Evolutionary conservation across 2,888 invertebrate genomes (phyloP).

Genomic region (Tridacna crocea): DNA sequence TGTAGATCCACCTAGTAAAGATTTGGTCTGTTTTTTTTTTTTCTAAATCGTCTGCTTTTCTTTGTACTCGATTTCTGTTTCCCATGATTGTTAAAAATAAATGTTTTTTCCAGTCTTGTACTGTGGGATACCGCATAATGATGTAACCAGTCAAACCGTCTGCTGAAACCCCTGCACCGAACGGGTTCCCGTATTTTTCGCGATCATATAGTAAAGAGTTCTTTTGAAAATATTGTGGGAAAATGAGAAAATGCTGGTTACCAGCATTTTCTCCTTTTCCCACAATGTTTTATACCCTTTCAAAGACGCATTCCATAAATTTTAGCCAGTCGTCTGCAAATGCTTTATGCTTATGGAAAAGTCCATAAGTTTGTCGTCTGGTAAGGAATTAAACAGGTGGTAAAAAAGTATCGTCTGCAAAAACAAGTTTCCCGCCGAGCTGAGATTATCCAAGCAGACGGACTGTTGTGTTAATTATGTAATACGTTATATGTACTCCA

Average conservation of each 20-base stretch:
- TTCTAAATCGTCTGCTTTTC: too few relatives aligned
- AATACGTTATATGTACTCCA: too few relatives aligned
- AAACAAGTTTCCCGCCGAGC: not conserved
- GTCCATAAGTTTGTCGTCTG: too few relatives aligned
- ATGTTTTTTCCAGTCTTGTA: slow-evolving; percentile 2
- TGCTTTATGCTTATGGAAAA: too few relatives aligned
- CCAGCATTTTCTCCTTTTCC: not conserved
- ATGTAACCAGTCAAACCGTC: slow-evolving; percentile 13
- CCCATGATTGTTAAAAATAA: slow-evolving; percentile 10
- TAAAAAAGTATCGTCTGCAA: slow-evolving; percentile 2
- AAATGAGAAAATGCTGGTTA: not conserved
- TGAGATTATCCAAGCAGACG: too few relatives aligned
- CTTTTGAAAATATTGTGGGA: not conserved
- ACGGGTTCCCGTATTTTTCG: not conserved
- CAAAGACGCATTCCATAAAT: not conserved
- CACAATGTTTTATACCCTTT: not conserved
- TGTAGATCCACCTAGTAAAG: too few relatives aligned
- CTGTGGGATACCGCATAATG: slow-evolving; percentile 24
- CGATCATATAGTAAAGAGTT: too few relatives aligned
- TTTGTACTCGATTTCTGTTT: slow-evolving; percentile 5
- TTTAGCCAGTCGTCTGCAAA: not conserved
- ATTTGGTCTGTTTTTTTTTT: too few relatives aligned
- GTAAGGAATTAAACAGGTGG: too few relatives aligned
- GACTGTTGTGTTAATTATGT: too few relatives aligned
- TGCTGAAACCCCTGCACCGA: not conserved